Percentiles rank a stretch among this genome's conserved stretches.
Evolutionary conservation across 2,888 invertebrate species (phyloP).

Genomic region (Prostheceraeus crozeri): DNA sequence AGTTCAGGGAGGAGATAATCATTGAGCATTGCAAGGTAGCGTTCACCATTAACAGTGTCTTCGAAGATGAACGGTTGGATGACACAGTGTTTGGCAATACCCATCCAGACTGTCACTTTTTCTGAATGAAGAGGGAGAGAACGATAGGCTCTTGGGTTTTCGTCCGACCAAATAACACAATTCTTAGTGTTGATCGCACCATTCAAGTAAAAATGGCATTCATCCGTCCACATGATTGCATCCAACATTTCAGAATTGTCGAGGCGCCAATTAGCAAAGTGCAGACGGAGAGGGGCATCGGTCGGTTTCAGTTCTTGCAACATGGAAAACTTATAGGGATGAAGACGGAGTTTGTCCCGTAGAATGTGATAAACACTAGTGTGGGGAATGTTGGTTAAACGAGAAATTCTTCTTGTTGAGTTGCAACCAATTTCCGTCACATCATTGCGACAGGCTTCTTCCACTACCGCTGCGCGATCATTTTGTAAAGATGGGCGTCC

Average conservation of each 20-base stretch:
- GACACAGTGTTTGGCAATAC: no score
- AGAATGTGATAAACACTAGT: neutral
- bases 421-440: neutral
- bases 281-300: no score
- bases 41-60: no score
- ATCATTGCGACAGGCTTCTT: neutral
- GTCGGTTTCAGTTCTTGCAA: neutral
- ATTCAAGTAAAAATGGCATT: slow-evolving; percentile 14
- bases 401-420: neutral
- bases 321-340: neutral
- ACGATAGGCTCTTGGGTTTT: neutral
- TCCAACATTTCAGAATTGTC: neutral
- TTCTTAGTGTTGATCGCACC: slow-evolving; percentile 9
- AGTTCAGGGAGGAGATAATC: no score
- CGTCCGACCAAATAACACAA: neutral
- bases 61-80: no score
- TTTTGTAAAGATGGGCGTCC: neutral
- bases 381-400: neutral
- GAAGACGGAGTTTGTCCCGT: neutral
- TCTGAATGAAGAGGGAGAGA: neutral
- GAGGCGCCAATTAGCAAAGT: neutral
- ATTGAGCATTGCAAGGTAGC: no score
- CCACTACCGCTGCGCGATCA: neutral
- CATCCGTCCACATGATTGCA: neutral
- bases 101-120: no score